These are phyloP conservation scores for Stomatorhinus ivindoensis DNA, from an alignment of 2,113 vertebrate genomes.

Conservation along the genomic window DNA sequence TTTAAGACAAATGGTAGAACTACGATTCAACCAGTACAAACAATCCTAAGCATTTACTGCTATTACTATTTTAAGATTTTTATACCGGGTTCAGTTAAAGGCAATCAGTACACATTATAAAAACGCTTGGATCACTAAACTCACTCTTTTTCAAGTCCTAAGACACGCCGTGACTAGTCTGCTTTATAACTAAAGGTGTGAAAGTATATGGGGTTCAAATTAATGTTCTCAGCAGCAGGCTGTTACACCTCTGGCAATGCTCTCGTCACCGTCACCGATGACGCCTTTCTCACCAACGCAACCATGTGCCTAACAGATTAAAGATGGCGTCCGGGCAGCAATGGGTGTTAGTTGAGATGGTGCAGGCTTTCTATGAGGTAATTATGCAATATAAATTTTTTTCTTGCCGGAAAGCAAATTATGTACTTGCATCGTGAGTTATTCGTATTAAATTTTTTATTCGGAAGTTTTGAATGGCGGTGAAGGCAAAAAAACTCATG, in stretches of 20 bases:
- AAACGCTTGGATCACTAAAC: not conserved
- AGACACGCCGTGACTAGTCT: not conserved
- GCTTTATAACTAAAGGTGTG: not conserved
- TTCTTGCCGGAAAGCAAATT: not conserved
- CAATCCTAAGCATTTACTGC: not conserved
- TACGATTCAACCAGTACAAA: not conserved
- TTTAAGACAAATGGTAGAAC: not conserved
- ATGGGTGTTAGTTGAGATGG: constrained; percentile 96
- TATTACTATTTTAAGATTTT: not conserved
- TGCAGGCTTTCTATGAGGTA: constrained; percentile 91
- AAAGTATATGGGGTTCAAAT: not conserved
- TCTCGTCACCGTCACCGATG: not conserved
- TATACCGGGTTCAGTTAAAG: not conserved
- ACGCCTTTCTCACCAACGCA: not conserved
- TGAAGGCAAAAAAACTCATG: not conserved
- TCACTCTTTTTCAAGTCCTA: not conserved
- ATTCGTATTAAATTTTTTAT: not conserved
- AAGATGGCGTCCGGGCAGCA: constrained; percentile 77
- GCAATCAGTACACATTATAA: not conserved
- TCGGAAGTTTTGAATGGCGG: not conserved
- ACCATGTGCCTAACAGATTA: constrained; percentile 18
- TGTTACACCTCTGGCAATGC: not conserved
- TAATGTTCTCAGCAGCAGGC: not conserved
- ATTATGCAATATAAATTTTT: constrained; percentile 4
- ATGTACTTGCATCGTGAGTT: not conserved